Evolutionary conservation across 2,888 invertebrate genomes (phyloP).

Genomic region (Mayetiola destructor): DNA sequence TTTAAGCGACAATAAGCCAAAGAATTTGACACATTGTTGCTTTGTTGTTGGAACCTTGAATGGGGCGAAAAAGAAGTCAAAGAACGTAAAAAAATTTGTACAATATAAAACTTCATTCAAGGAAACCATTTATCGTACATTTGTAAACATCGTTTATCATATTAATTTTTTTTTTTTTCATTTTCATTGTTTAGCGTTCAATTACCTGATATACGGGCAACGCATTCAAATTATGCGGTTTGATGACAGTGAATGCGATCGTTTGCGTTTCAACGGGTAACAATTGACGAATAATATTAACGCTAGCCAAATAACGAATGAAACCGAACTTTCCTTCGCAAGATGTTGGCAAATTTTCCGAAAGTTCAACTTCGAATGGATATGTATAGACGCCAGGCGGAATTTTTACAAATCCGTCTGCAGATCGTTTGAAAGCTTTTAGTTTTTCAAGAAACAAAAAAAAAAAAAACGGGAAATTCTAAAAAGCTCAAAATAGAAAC

Average conservation of each 20-base stretch:
- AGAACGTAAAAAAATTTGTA: not conserved
- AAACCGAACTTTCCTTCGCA: constrained; percentile 1
- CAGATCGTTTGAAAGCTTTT: not conserved
- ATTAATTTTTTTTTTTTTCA: not conserved
- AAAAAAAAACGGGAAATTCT: not conserved
- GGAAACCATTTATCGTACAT: not conserved
- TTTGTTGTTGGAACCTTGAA: constrained; percentile 1
- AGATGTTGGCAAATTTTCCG: not conserved
- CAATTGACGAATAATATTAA: not conserved
- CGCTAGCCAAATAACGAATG: not conserved
- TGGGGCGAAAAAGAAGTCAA: no score
- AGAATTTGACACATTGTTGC: constrained; percentile 8
- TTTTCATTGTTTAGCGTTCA: not conserved
- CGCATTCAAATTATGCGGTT: constrained; percentile 6
- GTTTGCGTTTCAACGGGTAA: not conserved
- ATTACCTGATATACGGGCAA: not conserved
- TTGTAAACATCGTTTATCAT: not conserved
- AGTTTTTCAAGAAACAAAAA: no score
- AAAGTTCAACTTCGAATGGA: not conserved
- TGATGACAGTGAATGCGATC: not conserved
- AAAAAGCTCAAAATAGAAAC: no score
- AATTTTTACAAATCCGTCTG: no score
- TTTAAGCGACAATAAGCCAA: not conserved
- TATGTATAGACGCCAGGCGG: not conserved
- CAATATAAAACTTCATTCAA: not conserved